phyloP scores from a whole-genome alignment of 2,888 invertebrate species.

The Phasia obesa region DNA sequence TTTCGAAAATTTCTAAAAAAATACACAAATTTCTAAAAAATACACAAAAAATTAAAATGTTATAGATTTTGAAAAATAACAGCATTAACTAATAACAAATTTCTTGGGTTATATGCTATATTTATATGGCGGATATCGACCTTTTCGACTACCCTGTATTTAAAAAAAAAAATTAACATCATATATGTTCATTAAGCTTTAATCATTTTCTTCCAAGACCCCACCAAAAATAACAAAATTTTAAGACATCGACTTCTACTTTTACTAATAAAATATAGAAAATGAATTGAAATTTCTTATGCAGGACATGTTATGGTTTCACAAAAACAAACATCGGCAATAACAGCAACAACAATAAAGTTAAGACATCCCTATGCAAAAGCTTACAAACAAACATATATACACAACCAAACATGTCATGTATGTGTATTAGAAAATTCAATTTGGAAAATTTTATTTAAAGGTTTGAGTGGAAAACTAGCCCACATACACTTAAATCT shows the following conservation, averaged over 20 bases:
- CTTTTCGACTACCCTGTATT: conserved; percentile 38
- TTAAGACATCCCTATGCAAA: conserved; percentile 18
- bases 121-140: too few relatives aligned
- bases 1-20: too few relatives aligned
- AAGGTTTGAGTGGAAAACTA: conserved; percentile 49
- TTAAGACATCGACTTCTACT: conserved; percentile 35
- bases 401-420: not conserved
- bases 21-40: too few relatives aligned
- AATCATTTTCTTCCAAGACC: conserved; percentile 60
- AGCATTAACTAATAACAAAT: too few relatives aligned
- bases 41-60: too few relatives aligned
- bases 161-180: not conserved
- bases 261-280: conserved; percentile 54
- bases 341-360: conserved; percentile 33
- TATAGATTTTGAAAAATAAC: too few relatives aligned
- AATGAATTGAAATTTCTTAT: conserved; percentile 70
- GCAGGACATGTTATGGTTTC: conserved; percentile 70
- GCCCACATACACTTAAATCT: conserved; percentile 7
- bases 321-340: conserved; percentile 31
- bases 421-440: conserved; percentile 57
- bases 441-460: conserved; percentile 53
- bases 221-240: conserved; percentile 20
- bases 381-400: conserved; percentile 1
- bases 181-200: conserved; percentile 45
- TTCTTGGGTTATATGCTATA: too few relatives aligned